Conservation (phyloP, 2,113 vertebrate genomes). For the Centrocercus urophasianus region DNA sequence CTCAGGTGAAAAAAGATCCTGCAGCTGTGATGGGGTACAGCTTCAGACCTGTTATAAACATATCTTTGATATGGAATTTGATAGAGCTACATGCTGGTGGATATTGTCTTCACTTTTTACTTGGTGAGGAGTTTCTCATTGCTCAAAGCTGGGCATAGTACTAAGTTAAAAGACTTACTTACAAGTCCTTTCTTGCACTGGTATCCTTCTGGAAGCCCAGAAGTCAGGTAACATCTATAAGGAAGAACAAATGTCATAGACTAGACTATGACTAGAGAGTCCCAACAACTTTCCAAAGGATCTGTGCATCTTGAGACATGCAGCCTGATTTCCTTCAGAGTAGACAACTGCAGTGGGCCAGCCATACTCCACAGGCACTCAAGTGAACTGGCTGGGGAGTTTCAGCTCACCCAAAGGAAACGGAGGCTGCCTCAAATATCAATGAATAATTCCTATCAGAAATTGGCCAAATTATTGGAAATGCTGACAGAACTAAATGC, state of each 20-base stretch:
- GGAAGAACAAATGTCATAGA: background rate
- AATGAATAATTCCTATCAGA: background rate
- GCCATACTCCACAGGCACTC: background rate
- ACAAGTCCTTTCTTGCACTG: background rate
- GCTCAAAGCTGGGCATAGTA: background rate
- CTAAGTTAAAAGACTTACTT: background rate
- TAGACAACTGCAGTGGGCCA: background rate
- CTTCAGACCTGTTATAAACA: background rate
- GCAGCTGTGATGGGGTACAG: rapidly evolving
- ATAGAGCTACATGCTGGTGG: background rate
- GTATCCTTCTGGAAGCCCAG: background rate
- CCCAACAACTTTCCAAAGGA: background rate
- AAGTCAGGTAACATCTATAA: background rate
- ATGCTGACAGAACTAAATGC: constrained; percentile 20
- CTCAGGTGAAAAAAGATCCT: background rate
- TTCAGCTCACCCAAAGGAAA: background rate
- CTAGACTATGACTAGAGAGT: background rate
- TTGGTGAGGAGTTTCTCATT: background rate
- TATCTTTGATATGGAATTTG: rapidly evolving
- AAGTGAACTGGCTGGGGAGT: background rate
- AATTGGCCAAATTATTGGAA: constrained; percentile 13
- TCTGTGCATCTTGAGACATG: background rate
- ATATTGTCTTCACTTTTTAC: background rate
- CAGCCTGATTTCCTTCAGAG: background rate
- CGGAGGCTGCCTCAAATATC: background rate